A percentile compares a stretch with the other conserved stretches of the same genome.
These are phyloP conservation scores for Desmodus rotundus DNA, from an alignment of 2,113 vertebrate species.

Conservation along the genomic window DNA sequence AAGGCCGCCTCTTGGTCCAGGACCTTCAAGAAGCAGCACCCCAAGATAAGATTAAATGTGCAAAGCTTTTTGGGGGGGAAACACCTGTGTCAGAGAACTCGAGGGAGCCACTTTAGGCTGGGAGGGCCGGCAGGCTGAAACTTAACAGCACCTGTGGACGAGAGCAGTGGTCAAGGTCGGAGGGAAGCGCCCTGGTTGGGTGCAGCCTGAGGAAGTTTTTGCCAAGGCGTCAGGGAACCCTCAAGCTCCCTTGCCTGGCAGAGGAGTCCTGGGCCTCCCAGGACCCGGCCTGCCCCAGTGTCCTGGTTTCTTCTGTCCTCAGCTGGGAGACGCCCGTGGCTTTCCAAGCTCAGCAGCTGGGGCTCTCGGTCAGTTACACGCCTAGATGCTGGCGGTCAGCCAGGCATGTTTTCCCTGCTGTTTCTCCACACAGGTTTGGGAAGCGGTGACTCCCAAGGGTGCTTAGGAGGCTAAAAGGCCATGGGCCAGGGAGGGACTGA, in stretches of 20 bases:
- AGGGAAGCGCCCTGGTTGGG: not conserved
- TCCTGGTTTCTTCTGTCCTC: not conserved
- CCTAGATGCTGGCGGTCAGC: not conserved
- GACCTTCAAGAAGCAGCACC: not conserved
- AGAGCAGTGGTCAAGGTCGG: not conserved
- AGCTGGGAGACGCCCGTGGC: accelerated
- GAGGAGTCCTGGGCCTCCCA: not conserved
- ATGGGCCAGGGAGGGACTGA: not conserved
- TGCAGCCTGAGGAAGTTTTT: not conserved
- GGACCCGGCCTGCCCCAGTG: not conserved
- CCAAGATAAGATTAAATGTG: not conserved
- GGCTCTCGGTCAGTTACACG: accelerated
- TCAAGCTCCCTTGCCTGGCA: not conserved
- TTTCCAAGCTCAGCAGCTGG: not conserved
- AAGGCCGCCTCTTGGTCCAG: not conserved
- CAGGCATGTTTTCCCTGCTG: not conserved
- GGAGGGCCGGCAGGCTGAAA: not conserved
- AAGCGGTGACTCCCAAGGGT: not conserved
- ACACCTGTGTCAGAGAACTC: not conserved
- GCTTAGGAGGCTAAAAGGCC: not conserved
- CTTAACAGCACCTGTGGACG: not conserved
- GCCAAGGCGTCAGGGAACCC: not conserved
- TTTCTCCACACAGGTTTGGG: not conserved
- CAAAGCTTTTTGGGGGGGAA: not conserved
- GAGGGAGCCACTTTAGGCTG: not conserved